These are phyloP conservation scores for Gadopsis marmoratus DNA, from an alignment of 2,797 vertebrate species.

Conservation along the genomic window DNA sequence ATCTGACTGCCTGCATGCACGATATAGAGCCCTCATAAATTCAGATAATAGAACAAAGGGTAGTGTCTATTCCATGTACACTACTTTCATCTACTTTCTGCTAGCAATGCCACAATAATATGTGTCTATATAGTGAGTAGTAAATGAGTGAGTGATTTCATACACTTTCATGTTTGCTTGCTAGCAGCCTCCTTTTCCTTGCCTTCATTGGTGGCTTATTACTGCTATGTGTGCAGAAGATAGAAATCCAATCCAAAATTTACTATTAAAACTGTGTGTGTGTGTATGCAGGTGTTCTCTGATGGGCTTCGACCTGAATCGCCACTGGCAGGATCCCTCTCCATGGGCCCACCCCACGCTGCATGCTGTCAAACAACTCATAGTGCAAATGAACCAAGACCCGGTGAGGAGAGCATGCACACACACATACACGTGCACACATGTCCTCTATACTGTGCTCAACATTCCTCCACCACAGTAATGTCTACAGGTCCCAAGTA, in stretches of 20 bases:
- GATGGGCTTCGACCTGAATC: conserved; percentile 98
- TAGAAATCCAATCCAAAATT: neutral
- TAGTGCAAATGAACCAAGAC: conserved; percentile 94
- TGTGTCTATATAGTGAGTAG: neutral
- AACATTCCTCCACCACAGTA: conserved; percentile 32
- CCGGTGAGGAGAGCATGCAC: conserved; percentile 85
- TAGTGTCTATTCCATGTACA: neutral
- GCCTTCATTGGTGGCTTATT: neutral
- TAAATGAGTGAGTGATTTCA: neutral
- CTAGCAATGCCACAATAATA: neutral
- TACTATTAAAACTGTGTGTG: conserved; percentile 12
- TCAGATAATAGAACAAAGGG: neutral
- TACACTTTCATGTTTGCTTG: neutral
- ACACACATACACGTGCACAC: conserved; percentile 23
- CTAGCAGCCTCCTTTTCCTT: neutral
- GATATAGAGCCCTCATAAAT: neutral
- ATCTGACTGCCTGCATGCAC: neutral
- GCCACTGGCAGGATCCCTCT: conserved; percentile 97
- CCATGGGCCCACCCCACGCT: conserved; percentile 97
- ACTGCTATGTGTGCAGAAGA: neutral
- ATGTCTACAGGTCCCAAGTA: conserved; percentile 48
- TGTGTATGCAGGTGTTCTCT: conserved; percentile 90
- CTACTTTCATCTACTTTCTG: neutral
- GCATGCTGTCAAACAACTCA: conserved; percentile 95
- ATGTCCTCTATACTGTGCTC: conserved; percentile 40